phyloP scores from a whole-genome alignment of 2,888 invertebrate species.

The Oxyteleia sp. region DNA sequence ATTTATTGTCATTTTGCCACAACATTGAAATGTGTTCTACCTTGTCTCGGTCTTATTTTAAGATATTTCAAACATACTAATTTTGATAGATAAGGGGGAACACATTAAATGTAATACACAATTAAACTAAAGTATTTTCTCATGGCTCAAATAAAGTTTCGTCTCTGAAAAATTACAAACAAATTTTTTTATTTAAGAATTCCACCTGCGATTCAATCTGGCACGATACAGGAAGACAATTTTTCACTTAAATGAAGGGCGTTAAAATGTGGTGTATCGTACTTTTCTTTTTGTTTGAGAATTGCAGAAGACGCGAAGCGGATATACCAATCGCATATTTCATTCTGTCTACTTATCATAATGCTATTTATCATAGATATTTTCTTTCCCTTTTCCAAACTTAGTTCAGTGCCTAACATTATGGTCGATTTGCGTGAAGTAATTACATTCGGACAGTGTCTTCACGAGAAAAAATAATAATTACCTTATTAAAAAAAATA shows the following conservation, averaged over 20 bases:
- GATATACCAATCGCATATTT: conserved; percentile 44
- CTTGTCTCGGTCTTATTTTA: too few relatives aligned
- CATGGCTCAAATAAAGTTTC: too few relatives aligned
- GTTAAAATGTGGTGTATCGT: conserved; percentile 2
- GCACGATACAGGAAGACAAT: not conserved
- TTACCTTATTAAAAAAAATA: conserved; percentile 18
- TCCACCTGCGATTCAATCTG: not conserved
- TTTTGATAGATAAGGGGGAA: too few relatives aligned
- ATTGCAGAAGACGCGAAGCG: conserved; percentile 12
- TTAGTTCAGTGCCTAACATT: conserved; percentile 4
- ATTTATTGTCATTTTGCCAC: too few relatives aligned
- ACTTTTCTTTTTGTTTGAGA: conserved; percentile 24
- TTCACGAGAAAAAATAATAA: conserved; percentile 11
- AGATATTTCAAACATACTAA: too few relatives aligned
- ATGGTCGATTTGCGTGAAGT: conserved; percentile 9
- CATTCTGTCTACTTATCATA: conserved; percentile 38
- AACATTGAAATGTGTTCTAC: too few relatives aligned
- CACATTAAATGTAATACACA: too few relatives aligned
- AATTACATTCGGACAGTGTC: conserved; percentile 24
- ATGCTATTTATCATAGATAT: conserved; percentile 23
- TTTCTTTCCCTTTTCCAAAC: not conserved
- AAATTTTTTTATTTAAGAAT: too few relatives aligned
- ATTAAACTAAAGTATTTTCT: too few relatives aligned
- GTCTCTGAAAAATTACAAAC: too few relatives aligned
- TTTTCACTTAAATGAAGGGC: not conserved